Base-by-base conservation (phyloP, 2,888 invertebrate genomes). In the Brassicogethes aeneus region DNA sequence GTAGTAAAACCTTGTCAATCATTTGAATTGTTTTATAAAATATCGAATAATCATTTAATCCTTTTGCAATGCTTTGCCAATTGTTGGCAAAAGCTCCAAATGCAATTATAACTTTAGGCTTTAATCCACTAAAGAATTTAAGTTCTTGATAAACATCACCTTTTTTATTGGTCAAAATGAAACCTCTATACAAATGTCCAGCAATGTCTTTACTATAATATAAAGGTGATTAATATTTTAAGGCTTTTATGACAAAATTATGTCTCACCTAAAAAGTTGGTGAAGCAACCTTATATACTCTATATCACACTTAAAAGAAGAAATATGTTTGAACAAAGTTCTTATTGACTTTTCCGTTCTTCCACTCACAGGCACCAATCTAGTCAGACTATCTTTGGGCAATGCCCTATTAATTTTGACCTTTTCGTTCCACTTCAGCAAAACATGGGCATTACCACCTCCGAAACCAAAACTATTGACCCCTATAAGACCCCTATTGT, bases 381-480 rank as follows among this genome's bases (percentile, higher is more conserved):
- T 76, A 0, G 86, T 85, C 0, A 85, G 59, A 51, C 79, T 72
- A 52, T 86, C 85, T 0, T 61, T 56, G 0, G 85, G 80, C 10
- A 76, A 79, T 0, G 53, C 52, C 1, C 72, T 68, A 60, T 82
- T 82, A 1, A 75, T 65, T 69, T 82, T 84, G 17, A 57, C 73
- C 46, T 76, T 77, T 0, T 69, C 58, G 41, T 78, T 68, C 35
- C 80, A 76, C 59, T 77, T 76, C 5, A 87, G 61, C 32, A 87
- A 60, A 16, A 79, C 71, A 55, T 88, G 87, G 35, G 82, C 83
- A 58, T 91, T 92, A 2, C 85, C 84, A 1, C 95, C 95, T 16
- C 94, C 94, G 60, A 95, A 95, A 0, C 94, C 94, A 62, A 94
- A 95, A 7, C 89, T 91, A 70, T 90, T 95, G 15, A 94, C 74